Evolutionary conservation across 1,140 invertebrate species (phyloP), one percentile per base, ranked within the genome.

Genomic region (Ips typographus): DNA sequence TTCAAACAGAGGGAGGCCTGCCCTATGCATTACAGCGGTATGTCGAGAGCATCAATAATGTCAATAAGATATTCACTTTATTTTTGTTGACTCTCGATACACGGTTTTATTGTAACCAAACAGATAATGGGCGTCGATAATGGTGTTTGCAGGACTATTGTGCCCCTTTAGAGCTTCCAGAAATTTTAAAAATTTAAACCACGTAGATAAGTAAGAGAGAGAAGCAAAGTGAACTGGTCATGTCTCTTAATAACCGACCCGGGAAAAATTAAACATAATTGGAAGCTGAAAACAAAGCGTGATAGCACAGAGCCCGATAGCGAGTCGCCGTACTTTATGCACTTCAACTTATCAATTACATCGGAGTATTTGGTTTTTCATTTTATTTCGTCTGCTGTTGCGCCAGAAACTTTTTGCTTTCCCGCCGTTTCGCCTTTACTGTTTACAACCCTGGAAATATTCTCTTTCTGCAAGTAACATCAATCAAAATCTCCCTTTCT

Each of bases 41-140:
- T 57, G 64, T 52, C 69, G 68, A 73, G 62, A 71, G 71, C 71
- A 53, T 67, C 63, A 70, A 70, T 72, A 68, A 70, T 72, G 67
- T 70, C 67, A 72, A 70, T 70, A 72, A 68, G 66, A 64, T 65
- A 72, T 71, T 67, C 62, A 58, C 58, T 67, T 63, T 52, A 71
- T 71, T 73, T 71, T 73, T 73, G 65, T 71, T 71, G 64, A 73
- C 72, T 57, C 66, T 68, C 42, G 57, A 8, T 59, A 63, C 61
- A 72, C 39, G 62, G 47, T 63, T 70, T 70, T 70, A 70, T 70
- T 70, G 58, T 70, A 70, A 55, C 61, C 52, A 61, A 70, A 70
- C 58, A 70, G 39, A 70, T 63, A 63, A 66, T 66, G 65, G 52
- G 37, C 41, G 40, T 55, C 22, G 62, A 56, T 56, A 56, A 65